phyloP scores from a whole-genome alignment of 1,140 invertebrate genomes.

The Thaumatotibia leucotreta region DNA sequence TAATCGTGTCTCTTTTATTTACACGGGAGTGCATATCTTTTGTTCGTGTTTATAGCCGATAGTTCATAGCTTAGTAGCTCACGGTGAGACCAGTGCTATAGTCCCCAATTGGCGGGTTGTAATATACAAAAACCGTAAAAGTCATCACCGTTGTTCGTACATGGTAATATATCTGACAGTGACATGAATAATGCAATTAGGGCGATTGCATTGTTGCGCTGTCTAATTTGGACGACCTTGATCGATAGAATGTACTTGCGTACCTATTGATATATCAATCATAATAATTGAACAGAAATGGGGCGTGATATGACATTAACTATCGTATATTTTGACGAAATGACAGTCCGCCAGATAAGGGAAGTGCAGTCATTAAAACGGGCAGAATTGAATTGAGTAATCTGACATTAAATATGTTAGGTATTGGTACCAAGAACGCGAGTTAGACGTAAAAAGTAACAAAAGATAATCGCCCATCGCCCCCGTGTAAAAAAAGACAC shows the following conservation, averaged over 20 bases:
- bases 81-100: too few species aligned
- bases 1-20: too few species aligned
- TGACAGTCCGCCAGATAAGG: not conserved
- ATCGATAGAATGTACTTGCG: not conserved
- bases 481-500: too few species aligned
- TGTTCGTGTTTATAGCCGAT: too few species aligned
- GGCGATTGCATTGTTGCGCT: not conserved
- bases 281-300: not conserved
- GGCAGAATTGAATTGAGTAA: too few species aligned
- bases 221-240: not conserved
- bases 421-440: too few species aligned
- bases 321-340: not conserved
- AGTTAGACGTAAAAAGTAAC: too few species aligned
- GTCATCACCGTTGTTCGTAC: not conserved
- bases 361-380: not conserved
- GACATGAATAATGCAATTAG: slow-evolving; percentile 1
- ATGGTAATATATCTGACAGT: slow-evolving; percentile 1
- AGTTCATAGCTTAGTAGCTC: too few species aligned
- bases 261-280: slow-evolving; percentile 10
- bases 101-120: too few species aligned
- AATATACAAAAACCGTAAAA: not conserved
- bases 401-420: too few species aligned
- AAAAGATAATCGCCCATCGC: too few species aligned
- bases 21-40: too few species aligned
- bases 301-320: not conserved